Evolutionary conservation across 2,888 invertebrate genomes (phyloP).

Genomic region (Mythimna lalbum): DNA sequence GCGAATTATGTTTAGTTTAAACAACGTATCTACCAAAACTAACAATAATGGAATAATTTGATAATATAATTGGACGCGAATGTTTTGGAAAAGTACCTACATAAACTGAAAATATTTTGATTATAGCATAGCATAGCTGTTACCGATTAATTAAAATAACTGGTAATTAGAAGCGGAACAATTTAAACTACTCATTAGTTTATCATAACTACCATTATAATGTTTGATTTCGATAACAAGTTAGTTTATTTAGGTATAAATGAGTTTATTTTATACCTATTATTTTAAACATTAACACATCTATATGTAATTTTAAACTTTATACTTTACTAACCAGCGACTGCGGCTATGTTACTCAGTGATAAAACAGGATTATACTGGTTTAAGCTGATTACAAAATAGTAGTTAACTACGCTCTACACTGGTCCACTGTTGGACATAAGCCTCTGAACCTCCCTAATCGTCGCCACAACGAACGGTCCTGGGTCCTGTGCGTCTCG

Average conservation of each 20-base stretch:
- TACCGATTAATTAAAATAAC: slow-evolving; percentile 21
- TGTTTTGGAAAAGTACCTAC: not conserved
- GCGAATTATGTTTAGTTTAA: not conserved
- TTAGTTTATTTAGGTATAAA: not conserved
- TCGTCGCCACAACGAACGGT: no score
- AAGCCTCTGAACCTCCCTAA: no score
- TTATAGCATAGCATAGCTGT: not conserved
- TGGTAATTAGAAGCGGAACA: slow-evolving; percentile 1
- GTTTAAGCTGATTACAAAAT: no score
- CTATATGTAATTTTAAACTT: no score
- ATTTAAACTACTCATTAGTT: slow-evolving; percentile 5
- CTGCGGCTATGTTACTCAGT: no score
- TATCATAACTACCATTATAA: not conserved
- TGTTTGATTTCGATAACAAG: not conserved
- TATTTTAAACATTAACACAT: not conserved
- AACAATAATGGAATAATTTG: not conserved
- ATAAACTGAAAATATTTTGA: not conserved
- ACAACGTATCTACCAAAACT: not conserved
- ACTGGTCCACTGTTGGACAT: no score
- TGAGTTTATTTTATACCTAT: not conserved
- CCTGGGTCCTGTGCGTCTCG: no score
- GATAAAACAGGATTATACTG: no score
- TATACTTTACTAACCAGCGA: not conserved
- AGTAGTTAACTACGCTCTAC: no score
- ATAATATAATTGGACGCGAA: slow-evolving; percentile 5